Base-by-base conservation (phyloP, 2,113 vertebrate genomes). In the Odontesthes bonariensis region DNA sequence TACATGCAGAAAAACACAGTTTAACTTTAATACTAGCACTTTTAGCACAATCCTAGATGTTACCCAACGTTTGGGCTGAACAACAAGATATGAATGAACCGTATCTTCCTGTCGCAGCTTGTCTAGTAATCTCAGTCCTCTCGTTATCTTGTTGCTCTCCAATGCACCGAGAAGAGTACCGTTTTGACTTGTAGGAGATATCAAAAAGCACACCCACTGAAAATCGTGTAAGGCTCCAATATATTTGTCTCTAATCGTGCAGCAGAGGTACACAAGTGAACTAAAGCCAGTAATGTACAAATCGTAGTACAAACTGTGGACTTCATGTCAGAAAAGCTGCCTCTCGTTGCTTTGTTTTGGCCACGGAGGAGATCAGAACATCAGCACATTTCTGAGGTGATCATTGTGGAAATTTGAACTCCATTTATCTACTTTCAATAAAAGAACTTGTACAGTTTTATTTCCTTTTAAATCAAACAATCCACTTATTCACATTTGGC, bases 21-120 rank as follows among this genome's bases (percentile, higher is more conserved):
- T 73, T 3, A 54, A 77, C 67, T 87, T 52, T 74, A 71, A 63
- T 63, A 65, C 63, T 72, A 87, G 90, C 90, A 92, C 90, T 91
- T 93, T 92, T 69, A 91, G 88, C 87, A 88, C 88, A 88, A 88
- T 76, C 31, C 47, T 71, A 66, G 66, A 85, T 57, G 72, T 84
- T 73, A 42, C 49, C 68, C 31, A 79, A 81, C 68, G 19, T 81
- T 79, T 68, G 62, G 63, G 60, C 77, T 79, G 79, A 85, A 86
- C n/a, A 75, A 22, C 82, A 77, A 85, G 82, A 81, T 88, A 53
- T 63, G 78, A 79, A 44, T 38, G 35, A 38, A 38, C 35, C 56
- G 68, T 58, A 79, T 46, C 85, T 44, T 73, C 76, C 82, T 57
- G 19, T 44, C 31, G 9, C 49, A 69, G 77, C 59, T 56, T 31